These are phyloP conservation scores for Lutraria rhynchaena DNA, from an alignment of 1,140 invertebrate genomes.

Conservation along the genomic window DNA sequence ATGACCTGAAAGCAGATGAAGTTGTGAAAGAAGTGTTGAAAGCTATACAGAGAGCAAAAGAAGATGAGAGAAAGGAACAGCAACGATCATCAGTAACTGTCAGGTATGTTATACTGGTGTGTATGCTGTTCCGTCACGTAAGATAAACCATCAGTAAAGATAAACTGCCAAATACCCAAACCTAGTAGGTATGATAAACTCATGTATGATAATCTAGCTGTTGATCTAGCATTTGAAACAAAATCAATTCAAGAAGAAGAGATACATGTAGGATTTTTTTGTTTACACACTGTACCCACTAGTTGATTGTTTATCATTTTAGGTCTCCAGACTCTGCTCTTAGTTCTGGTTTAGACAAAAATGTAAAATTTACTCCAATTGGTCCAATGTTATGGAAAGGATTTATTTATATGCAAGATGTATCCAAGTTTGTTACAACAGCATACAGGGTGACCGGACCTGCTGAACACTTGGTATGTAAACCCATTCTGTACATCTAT, in stretches of 20 bases:
- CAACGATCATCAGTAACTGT: constrained; percentile 61
- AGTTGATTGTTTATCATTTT: too few species aligned
- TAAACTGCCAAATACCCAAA: too few species aligned
- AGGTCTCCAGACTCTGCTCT: constrained; percentile 79
- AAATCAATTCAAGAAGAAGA: too few species aligned
- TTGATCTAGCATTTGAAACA: too few species aligned
- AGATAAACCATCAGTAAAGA: too few species aligned
- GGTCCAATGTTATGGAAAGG: constrained; percentile 90
- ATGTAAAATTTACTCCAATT: constrained; percentile 71
- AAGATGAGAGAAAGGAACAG: constrained; percentile 34
- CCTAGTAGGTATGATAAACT: too few species aligned
- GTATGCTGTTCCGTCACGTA: too few species aligned
- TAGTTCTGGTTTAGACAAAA: constrained; percentile 76
- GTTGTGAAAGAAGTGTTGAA: constrained; percentile 71
- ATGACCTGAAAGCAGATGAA: constrained; percentile 62
- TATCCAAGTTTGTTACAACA: constrained; percentile 93
- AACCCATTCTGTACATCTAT: too few species aligned
- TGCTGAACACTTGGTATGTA: constrained; percentile 70
- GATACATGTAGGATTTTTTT: too few species aligned
- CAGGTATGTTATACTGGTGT: constrained; percentile 66
- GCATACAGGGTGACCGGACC: constrained; percentile 88
- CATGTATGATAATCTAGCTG: too few species aligned
- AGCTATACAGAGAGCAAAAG: constrained; percentile 66
- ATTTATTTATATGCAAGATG: constrained; percentile 94
- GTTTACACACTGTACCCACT: too few species aligned